A percentile compares a stretch with the other conserved stretches of the same genome.
Evolutionary conservation across 1,140 invertebrate species (phyloP).

Genomic region (Stegodyphus dumicola): DNA sequence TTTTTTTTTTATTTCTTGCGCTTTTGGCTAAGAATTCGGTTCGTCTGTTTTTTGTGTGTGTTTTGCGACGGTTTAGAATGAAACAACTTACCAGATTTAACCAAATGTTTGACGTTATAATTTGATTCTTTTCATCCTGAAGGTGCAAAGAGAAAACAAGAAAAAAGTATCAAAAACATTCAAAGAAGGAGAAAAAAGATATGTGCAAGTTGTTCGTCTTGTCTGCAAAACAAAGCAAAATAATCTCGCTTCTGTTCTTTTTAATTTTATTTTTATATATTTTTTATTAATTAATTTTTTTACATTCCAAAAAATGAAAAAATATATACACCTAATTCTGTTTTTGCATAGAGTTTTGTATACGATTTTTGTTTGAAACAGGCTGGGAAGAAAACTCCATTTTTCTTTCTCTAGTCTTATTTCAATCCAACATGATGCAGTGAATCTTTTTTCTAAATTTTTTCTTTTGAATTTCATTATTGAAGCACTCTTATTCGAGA

Average conservation of each 20-base stretch:
- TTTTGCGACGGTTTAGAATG: constrained; percentile 49
- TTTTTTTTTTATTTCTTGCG: constrained; percentile 23
- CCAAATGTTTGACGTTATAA: constrained; percentile 96
- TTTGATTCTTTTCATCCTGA: constrained; percentile 88
- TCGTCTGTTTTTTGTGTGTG: constrained; percentile 31
- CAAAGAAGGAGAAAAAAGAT: constrained; percentile 56
- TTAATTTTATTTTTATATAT: background rate
- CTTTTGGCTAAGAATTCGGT: constrained; percentile 49
- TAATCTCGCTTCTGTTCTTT: constrained; percentile 22
- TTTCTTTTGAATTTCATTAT: too few relatives aligned
- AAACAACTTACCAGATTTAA: constrained; percentile 91
- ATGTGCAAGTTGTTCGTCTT: constrained; percentile 41
- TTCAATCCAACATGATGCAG: too few relatives aligned
- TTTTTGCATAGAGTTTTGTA: too few relatives aligned
- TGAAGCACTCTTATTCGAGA: too few relatives aligned
- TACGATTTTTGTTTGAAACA: too few relatives aligned
- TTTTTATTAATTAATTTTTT: too few relatives aligned
- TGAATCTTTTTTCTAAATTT: too few relatives aligned
- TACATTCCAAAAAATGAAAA: too few relatives aligned
- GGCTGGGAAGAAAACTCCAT: too few relatives aligned
- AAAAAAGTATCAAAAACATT: constrained; percentile 62
- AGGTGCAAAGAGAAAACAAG: constrained; percentile 63
- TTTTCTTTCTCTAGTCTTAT: too few relatives aligned
- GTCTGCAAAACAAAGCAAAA: constrained; percentile 50
- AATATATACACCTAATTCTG: too few relatives aligned